Base-by-base conservation (phyloP, 2,113 vertebrate species). In the Nicator chloris region DNA sequence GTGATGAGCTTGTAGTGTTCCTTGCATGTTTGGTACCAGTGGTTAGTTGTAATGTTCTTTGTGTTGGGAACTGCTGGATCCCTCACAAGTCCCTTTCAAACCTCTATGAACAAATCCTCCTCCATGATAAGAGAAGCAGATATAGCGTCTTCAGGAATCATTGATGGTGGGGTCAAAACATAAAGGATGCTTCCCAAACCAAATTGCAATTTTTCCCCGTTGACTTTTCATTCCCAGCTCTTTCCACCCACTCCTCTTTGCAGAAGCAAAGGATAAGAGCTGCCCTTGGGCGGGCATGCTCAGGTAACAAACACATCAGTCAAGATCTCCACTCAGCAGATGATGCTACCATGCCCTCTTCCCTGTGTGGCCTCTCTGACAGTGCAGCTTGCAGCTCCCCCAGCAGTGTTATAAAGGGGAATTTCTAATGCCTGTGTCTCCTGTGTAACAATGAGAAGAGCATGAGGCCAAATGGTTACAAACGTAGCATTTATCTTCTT, bases 61-160 rank as follows among this genome's bases (percentile, higher is more conserved):
- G 72, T 97, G n/a, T 39, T 94, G 28, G 97, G 98, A 71, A 90
- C 96, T 20, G 97, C 97, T 54, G 97, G 97, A 23, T 97, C 95
- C 6, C 97, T 98, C 86, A 98, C 97, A 26, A 98, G 90, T 92
- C 97, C 97, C 69, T 98, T 97, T 81, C 72, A 96, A 24, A 49
- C 97, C 33, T 97, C 98, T 54, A 90, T 97, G 61, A 95, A 98
- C 90, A 98, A 93, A 30, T 97, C 97, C 4, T 97, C 97, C 6
- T 97, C 96, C 23, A 20, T 33, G 33, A 97, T 98, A 88, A 98
- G 97, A 68, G 80, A 63, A 54, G 17, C 27, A 94, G 49, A n/a
- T 45, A 33, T 9, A 63, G 20, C 53, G 39, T 44, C 66, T 81
- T 88, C 69, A 72, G 47, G 10, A 60, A 14, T 63, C 42, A 33